Conservation (phyloP, 2,113 vertebrate genomes). For the Aspiorhynchus laticeps region DNA sequence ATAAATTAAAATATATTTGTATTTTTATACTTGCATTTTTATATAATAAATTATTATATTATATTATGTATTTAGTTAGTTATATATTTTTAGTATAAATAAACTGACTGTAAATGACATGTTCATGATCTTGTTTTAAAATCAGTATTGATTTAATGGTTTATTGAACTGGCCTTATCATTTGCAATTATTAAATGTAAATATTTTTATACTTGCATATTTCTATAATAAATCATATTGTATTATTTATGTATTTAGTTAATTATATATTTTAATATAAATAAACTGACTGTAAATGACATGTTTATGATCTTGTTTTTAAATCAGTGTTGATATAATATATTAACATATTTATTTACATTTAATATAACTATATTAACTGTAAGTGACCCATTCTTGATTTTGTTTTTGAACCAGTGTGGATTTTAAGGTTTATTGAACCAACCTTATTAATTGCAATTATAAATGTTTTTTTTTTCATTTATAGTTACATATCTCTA, state of each 20-base stretch:
- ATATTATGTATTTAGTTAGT: too few species aligned
- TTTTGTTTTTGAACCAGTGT: not conserved
- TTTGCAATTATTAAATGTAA: too few species aligned
- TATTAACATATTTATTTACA: not conserved
- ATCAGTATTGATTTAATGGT: too few species aligned
- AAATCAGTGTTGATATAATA: not conserved
- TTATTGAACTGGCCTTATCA: too few species aligned
- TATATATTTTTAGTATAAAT: not conserved
- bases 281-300: not conserved
- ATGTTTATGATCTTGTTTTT: not conserved
- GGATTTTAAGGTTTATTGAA: not conserved
- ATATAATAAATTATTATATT: too few species aligned
- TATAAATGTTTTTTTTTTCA: too few species aligned
- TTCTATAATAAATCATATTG: too few species aligned
- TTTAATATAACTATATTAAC: not conserved
- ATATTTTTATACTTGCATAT: too few species aligned
- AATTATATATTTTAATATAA: not conserved
- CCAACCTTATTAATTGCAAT: not conserved
- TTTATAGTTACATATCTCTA: too few species aligned
- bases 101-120: not conserved
- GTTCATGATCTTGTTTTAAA: not conserved
- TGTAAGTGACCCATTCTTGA: not conserved
- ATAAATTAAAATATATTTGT: too few species aligned
- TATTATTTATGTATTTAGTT: too few species aligned
- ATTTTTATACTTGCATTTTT: too few species aligned